Base-by-base conservation (phyloP, 2,888 invertebrate genomes). In the Mycogona germanica region DNA sequence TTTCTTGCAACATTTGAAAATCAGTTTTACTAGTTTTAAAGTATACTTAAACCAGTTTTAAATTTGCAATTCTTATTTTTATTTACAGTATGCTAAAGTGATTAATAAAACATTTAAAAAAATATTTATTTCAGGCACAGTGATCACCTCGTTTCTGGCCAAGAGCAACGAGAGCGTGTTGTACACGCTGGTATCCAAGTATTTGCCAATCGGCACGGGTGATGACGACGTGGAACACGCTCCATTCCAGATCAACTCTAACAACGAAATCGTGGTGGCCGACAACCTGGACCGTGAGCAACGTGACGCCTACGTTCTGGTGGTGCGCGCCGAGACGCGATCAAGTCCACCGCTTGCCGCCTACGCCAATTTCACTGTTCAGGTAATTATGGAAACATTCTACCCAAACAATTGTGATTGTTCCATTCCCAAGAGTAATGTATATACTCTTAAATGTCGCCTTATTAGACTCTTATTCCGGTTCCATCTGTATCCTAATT, bases 281-380 rank as follows among this genome's bases (percentile, higher is more conserved):
- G 79, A 79, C 56, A 78, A 80, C 35, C 74, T 89, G 37, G 87
- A 89, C 70, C 78, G 87, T 57, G 89, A 91, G 71, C 65, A 73
- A 5, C 55, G 76, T 57, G 77, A 81, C 56, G 76, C 77, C 1
- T 83, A 87, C 67, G 67, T 80, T 52, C 79, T 89, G 59, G 84
- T 83, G 56, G 74, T 81, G 9, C 70, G 79, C 28, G 84, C 83
- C 0, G 78, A 84, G 66, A 84, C 83, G 0, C 76, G 78, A 60
- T 77, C 80, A 9, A 81, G 79, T 60, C 85, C 85, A 14, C 77
- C 84, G 2, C 68, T 84, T 29, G 82, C 81, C 21, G 78, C 79
- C 9, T 73, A 84, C 61, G 77, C 81, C 19, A 78, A 80, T 69
- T 80, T 92, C 56, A 75, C 78, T 4, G 73, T 93, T 53, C 82